These are phyloP conservation scores for Gymnothorax reevesii DNA, from an alignment of 2,797 vertebrate genomes.

Conservation along the genomic window DNA sequence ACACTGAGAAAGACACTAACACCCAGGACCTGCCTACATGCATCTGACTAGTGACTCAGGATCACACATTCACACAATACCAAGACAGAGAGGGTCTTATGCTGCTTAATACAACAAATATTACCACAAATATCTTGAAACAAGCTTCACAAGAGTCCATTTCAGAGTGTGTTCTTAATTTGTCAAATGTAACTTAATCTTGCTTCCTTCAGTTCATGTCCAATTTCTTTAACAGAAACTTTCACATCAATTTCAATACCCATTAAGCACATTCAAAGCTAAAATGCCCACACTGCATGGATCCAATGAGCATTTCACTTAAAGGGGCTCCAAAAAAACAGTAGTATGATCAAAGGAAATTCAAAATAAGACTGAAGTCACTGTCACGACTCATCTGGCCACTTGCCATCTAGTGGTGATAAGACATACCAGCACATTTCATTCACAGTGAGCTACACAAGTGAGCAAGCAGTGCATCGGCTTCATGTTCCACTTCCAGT, in stretches of 20 bases:
- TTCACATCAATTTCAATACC: background rate
- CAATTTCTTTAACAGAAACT: background rate
- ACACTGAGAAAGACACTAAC: slow-evolving; percentile 4
- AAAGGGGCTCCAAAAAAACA: background rate
- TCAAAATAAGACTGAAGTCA: background rate
- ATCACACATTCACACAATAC: slow-evolving; percentile 11
- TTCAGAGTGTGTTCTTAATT: background rate
- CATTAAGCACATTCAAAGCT: background rate
- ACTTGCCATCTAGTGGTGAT: slow-evolving; percentile 4
- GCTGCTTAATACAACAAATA: background rate
- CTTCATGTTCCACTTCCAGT: background rate
- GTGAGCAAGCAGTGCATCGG: background rate
- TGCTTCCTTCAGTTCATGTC: background rate
- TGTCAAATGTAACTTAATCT: background rate
- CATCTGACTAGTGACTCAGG: background rate
- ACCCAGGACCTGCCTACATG: slow-evolving; percentile 3
- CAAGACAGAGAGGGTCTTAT: background rate
- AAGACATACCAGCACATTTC: background rate
- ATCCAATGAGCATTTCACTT: background rate
- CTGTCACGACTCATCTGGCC: slow-evolving; percentile 9
- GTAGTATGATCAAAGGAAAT: background rate
- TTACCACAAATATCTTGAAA: background rate
- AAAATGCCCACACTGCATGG: background rate
- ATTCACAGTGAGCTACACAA: background rate
- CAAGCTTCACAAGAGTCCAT: background rate